Evolutionary conservation across 2,888 invertebrate genomes (phyloP).

Genomic region (Julus scanicus): DNA sequence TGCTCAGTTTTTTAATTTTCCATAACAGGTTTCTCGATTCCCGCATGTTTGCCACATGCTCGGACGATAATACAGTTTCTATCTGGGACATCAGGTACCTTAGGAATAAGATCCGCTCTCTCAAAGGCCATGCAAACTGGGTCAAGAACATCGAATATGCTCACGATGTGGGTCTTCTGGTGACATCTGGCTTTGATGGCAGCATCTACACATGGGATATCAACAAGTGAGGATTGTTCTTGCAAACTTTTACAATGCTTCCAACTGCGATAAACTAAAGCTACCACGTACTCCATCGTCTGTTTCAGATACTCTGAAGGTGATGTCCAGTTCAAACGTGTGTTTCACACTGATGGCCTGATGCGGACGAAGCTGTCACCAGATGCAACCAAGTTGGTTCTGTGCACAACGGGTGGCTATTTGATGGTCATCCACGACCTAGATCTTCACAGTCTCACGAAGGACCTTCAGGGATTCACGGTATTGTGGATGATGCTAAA

Average conservation of each 20-base stretch:
- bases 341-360: conserved; percentile 85
- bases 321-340: conserved; percentile 80
- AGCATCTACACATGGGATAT: conserved; percentile 95
- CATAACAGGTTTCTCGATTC: conserved; percentile 75
- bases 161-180: conserved; percentile 81
- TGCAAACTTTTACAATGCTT: background rate
- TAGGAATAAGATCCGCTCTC: conserved; percentile 78
- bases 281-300: background rate
- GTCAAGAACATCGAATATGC: conserved; percentile 96
- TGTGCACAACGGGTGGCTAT: conserved; percentile 90
- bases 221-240: conserved; percentile 73
- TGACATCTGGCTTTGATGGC: conserved; percentile 93
- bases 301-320: conserved; percentile 74
- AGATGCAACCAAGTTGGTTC: conserved; percentile 85
- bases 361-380: conserved; percentile 90
- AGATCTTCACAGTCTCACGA: conserved; percentile 80
- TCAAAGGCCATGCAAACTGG: conserved; percentile 93
- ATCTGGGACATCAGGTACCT: conserved; percentile 92
- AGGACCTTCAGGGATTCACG: conserved; percentile 86
- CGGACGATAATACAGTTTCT: conserved; percentile 92
- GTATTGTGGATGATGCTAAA: conserved; percentile 67
- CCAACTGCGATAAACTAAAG: too few species aligned
- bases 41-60: conserved; percentile 90
- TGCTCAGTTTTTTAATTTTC: background rate
- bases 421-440: conserved; percentile 90